Evolutionary conservation across 2,797 vertebrate genomes (phyloP).

Genomic region (Todus mexicanus): DNA sequence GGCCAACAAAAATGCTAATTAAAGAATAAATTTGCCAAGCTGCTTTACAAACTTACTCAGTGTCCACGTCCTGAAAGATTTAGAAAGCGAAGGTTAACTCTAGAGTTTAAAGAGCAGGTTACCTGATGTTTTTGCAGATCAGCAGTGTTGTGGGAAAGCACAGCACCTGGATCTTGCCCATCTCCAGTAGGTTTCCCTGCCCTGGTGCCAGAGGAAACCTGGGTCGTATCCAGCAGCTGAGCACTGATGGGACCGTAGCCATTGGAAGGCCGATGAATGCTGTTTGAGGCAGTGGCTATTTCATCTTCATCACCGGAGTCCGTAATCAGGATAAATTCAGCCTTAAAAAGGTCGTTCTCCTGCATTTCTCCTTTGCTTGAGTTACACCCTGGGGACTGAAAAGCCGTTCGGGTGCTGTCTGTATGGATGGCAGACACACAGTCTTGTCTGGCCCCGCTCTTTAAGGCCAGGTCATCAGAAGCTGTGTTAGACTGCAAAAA

Average conservation of each 20-base stretch:
- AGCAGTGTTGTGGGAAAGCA: background rate
- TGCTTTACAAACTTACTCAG: background rate
- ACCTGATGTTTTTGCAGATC: conserved; percentile 71
- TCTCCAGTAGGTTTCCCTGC: background rate
- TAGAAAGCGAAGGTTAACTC: background rate
- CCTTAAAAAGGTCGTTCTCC: conserved; percentile 81
- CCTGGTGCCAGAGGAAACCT: background rate
- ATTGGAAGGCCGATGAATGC: background rate
- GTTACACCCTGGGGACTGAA: background rate
- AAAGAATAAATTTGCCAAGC: background rate
- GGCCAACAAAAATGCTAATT: background rate
- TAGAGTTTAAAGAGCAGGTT: background rate
- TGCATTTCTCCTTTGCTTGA: conserved; percentile 72
- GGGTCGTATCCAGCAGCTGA: conserved; percentile 43
- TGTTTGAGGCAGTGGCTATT: conserved; percentile 25
- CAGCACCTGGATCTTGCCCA: background rate
- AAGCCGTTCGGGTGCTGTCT: background rate
- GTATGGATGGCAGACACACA: background rate
- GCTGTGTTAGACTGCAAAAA: conserved; percentile 18
- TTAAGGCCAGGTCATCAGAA: conserved; percentile 35
- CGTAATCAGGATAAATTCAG: conserved; percentile 83
- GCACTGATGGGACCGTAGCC: conserved; percentile 9
- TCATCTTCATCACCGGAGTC: conserved; percentile 78
- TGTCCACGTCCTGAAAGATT: background rate
- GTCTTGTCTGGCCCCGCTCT: background rate